Conservation (phyloP, 2,888 invertebrate genomes). For the Acanthococcus lagerstroemiae region DNA sequence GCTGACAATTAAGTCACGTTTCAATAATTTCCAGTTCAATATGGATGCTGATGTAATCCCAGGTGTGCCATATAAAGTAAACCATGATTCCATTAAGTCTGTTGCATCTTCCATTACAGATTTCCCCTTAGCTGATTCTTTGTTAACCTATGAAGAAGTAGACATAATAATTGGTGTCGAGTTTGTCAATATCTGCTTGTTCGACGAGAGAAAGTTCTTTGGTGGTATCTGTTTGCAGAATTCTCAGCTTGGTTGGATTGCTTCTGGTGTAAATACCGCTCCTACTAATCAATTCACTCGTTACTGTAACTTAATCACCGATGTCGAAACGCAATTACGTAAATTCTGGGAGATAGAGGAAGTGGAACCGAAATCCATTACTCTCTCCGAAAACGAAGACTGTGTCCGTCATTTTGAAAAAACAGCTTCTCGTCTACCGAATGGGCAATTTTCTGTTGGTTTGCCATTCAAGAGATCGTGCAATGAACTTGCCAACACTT, state of each 20-base stretch:
- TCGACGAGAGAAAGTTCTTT: not conserved
- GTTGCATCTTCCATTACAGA: not conserved
- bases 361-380: not conserved
- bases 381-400: not conserved
- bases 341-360: not conserved
- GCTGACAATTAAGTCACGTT: not conserved
- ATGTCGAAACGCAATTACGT: not conserved
- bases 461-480: not conserved
- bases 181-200: not conserved
- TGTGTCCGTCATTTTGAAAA: slow-evolving; percentile 1
- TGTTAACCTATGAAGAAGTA: no score
- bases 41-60: not conserved
- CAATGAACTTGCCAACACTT: not conserved
- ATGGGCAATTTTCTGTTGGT: slow-evolving; percentile 8
- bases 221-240: not conserved
- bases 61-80: not conserved
- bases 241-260: not conserved
- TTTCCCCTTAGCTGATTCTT: not conserved
- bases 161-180: not conserved
- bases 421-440: not conserved
- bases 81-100: not conserved
- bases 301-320: not conserved
- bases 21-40: not conserved
- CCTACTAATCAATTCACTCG: not conserved
- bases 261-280: not conserved